A percentile compares a stretch with the other conserved stretches of the same genome.
Evolutionary conservation across 2,888 invertebrate genomes (phyloP).

Genomic region (Drosophila subsilvestris): DNA sequence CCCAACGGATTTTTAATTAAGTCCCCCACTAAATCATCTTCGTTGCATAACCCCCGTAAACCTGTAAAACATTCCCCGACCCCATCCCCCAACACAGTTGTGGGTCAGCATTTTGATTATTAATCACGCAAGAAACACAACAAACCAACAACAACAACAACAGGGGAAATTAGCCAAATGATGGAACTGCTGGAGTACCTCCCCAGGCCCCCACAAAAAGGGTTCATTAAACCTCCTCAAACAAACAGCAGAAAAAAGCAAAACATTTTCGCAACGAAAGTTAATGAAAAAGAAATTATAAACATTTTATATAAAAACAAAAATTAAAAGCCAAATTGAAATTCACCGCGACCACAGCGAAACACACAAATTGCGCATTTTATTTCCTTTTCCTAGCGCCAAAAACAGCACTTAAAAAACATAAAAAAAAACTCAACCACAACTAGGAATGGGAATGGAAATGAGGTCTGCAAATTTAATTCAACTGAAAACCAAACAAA

Average conservation of each 20-base stretch:
- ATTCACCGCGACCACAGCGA: conserved; percentile 54
- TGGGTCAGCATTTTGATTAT: conserved; percentile 70
- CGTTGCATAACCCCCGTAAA: conserved; percentile 65
- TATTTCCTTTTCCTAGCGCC: conserved; percentile 72
- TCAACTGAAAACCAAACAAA: conserved; percentile 43
- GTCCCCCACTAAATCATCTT: conserved; percentile 61
- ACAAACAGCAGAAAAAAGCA: conserved; percentile 24
- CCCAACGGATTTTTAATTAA: conserved; percentile 53
- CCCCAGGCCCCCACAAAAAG: conserved; percentile 22
- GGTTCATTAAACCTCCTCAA: conserved; percentile 70
- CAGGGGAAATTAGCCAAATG: conserved; percentile 55
- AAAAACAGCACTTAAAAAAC: conserved; percentile 1
- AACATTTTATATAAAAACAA: conserved; percentile 74
- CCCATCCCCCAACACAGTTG: conserved; percentile 12
- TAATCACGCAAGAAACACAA: conserved; percentile 61
- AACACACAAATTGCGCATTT: conserved; percentile 73
- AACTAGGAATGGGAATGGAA: conserved; percentile 26
- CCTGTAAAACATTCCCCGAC: conserved; percentile 5
- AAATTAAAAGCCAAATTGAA: conserved; percentile 36
- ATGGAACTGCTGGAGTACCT: conserved; percentile 50
- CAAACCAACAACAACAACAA: conserved; percentile 17
- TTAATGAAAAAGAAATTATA: conserved; percentile 78
- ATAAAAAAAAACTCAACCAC: conserved; percentile 31
- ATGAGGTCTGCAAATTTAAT: conserved; percentile 50
- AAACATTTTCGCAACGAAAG: conserved; percentile 59